Evolutionary conservation across 1,140 invertebrate species (phyloP).

Genomic region (Sycophaga agraensis): DNA sequence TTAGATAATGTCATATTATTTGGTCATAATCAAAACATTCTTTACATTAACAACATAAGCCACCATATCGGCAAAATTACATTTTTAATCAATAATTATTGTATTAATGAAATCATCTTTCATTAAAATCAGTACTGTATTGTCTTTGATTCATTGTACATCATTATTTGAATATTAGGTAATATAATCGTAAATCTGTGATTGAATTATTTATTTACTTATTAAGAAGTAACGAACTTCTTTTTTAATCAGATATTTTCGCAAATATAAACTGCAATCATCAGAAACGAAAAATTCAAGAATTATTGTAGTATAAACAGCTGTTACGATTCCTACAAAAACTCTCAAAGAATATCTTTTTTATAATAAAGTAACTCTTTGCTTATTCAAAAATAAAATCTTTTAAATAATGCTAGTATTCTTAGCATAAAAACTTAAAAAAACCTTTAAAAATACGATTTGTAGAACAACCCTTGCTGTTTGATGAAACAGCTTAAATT

Average conservation of each 20-base stretch:
- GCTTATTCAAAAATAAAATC: background rate
- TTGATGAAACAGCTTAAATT: background rate
- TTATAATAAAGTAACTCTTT: conserved; percentile 5
- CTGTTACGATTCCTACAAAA: conserved; percentile 6
- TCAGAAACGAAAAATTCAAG: conserved; percentile 1
- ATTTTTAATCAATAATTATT: background rate
- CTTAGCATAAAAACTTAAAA: conserved; percentile 10
- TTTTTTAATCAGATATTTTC: no score
- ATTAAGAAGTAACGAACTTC: no score
- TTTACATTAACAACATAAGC: background rate
- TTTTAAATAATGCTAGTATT: conserved; percentile 4
- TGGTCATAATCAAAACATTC: background rate
- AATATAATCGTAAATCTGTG: background rate
- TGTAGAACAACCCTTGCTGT: background rate
- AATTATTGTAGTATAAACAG: background rate
- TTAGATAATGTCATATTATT: background rate
- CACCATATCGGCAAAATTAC: background rate
- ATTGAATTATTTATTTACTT: background rate
- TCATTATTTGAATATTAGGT: no score
- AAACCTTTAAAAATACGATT: conserved; percentile 4
- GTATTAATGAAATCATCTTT: background rate
- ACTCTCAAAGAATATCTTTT: background rate
- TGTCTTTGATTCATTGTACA: no score
- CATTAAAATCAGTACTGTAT: background rate
- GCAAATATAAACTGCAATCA: conserved; percentile 15